These are phyloP conservation scores for Zygogramma bicolorata DNA, from an alignment of 2,888 invertebrate species.

Conservation along the genomic window DNA sequence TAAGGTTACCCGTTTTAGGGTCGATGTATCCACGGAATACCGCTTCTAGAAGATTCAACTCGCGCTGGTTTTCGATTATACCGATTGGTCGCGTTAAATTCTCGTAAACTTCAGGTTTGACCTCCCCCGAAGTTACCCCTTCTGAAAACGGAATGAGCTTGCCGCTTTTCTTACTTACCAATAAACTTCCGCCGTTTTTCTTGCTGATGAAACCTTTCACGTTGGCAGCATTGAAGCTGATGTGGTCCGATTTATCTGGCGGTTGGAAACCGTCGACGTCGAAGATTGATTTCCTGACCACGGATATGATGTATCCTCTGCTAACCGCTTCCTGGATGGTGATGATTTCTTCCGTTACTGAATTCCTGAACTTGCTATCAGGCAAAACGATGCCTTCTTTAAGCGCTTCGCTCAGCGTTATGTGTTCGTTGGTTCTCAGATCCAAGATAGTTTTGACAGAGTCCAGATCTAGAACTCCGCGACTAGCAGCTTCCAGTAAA, in stretches of 20 bases:
- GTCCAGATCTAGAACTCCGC: constrained; percentile 89
- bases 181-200: constrained; percentile 77
- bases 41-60: constrained; percentile 88
- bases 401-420: constrained; percentile 89
- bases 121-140: constrained; percentile 81
- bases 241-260: constrained; percentile 82
- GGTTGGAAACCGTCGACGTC: constrained; percentile 93
- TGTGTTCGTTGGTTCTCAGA: constrained; percentile 80
- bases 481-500: constrained; percentile 86
- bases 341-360: constrained; percentile 78
- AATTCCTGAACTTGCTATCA: constrained; percentile 81
- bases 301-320: constrained; percentile 88
- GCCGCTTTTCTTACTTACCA: constrained; percentile 80
- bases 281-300: constrained; percentile 89
- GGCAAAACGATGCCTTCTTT: constrained; percentile 83
- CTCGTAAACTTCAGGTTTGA: constrained; percentile 88
- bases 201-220: constrained; percentile 82
- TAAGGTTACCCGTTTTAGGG: constrained; percentile 86
- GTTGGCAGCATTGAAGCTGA: constrained; percentile 86
- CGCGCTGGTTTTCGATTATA: constrained; percentile 79
- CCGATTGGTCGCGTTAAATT: constrained; percentile 88
- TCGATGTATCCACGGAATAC: constrained; percentile 89
- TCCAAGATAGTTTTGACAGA: constrained; percentile 87
- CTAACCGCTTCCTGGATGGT: constrained; percentile 89
- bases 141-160: constrained; percentile 83